A percentile compares a stretch with the other conserved stretches of the same genome.
Evolutionary conservation across 2,113 vertebrate genomes (phyloP).

Genomic region (Mustelus asterias): DNA sequence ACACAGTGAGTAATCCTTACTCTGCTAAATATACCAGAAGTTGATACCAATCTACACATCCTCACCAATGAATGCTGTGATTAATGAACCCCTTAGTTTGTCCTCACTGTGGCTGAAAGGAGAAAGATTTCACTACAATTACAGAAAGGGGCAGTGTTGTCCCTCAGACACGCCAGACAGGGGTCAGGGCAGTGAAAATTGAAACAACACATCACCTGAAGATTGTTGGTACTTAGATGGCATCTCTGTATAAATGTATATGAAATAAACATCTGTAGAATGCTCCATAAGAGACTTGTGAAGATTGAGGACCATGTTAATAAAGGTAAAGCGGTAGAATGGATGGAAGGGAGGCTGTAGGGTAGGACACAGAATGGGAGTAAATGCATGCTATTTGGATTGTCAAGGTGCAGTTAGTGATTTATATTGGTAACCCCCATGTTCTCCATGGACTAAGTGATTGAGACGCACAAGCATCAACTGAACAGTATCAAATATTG

Average conservation of each 20-base stretch:
- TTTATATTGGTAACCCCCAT: not conserved
- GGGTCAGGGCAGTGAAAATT: not conserved
- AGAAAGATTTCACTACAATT: not conserved
- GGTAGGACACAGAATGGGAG: not conserved
- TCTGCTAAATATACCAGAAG: not conserved
- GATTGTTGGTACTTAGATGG: not conserved
- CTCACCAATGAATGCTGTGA: not conserved
- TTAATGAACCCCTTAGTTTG: not conserved
- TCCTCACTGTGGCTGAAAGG: not conserved
- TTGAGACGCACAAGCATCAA: not conserved
- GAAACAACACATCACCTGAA: not conserved
- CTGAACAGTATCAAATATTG: not conserved
- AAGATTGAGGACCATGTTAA: not conserved
- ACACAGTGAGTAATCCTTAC: not conserved
- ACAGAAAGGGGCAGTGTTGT: not conserved
- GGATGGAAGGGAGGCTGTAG: not conserved
- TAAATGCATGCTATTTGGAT: not conserved
- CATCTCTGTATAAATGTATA: not conserved
- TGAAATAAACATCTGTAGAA: not conserved
- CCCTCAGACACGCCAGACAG: not conserved
- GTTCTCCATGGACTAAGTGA: not conserved
- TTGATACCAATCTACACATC: not conserved
- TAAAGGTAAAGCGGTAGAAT: not conserved
- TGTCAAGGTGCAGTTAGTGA: not conserved
- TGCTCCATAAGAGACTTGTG: not conserved